Conservation (phyloP, 2,113 vertebrate genomes). For the Platysteira castanea region DNA sequence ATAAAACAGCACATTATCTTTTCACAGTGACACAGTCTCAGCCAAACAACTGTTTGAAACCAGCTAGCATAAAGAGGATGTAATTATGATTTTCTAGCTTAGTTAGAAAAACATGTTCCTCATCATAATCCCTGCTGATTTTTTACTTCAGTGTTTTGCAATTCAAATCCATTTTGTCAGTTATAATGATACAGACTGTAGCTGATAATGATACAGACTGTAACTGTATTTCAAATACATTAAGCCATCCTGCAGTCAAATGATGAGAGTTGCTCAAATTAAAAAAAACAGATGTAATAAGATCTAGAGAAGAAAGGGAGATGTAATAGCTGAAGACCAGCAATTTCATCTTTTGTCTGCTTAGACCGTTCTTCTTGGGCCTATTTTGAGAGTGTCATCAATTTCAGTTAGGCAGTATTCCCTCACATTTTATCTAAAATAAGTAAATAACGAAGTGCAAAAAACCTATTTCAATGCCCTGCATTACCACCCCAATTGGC, state of each 20-base stretch:
- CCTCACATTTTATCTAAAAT: not conserved
- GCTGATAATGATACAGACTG: not conserved
- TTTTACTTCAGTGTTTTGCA: slow-evolving; percentile 11
- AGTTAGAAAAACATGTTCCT: not conserved
- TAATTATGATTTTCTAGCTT: not conserved
- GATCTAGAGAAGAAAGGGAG: not conserved
- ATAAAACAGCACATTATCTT: not conserved
- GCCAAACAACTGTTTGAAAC: not conserved
- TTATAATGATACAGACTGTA: not conserved
- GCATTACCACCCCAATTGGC: not conserved
- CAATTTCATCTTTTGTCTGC: not conserved
- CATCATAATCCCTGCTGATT: not conserved
- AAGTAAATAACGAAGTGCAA: not conserved
- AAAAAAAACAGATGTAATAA: not conserved
- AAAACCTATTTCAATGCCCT: not conserved
- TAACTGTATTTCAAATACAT: slow-evolving; percentile 9
- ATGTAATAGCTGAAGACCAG: not conserved
- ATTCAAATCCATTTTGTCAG: slow-evolving; percentile 15
- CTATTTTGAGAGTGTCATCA: not conserved
- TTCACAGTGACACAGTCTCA: not conserved
- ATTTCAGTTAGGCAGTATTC: not conserved
- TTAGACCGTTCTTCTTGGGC: not conserved
- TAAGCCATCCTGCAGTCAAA: not conserved
- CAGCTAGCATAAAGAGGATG: not conserved
- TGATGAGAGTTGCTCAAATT: not conserved